Base-by-base conservation (phyloP, 1,140 invertebrate species). In the Cyphomyrmex costatus region DNA sequence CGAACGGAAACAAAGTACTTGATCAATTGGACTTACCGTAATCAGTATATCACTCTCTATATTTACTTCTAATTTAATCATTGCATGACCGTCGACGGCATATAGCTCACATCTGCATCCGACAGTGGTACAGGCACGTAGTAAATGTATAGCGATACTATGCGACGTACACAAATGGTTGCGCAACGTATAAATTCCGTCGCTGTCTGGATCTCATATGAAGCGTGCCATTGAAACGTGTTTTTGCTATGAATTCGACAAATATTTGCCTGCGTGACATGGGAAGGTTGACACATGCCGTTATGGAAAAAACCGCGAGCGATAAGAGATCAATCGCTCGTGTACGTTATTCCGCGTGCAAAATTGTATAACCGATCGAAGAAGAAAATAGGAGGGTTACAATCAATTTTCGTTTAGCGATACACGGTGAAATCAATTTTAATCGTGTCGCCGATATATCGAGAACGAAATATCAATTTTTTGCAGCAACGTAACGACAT, bases 241-340 rank as follows among this genome's bases (percentile, higher is more conserved):
- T 89, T 79, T 65, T 68, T 73, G 88, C 68, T 87, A 58, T 82
- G 68, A 85, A 70, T 89, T 76, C 77, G 46, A 78, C 79, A 90
- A 90, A 90, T 89, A 90, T 90, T 90, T 90, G 79, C 89, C 78
- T 6, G 79, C 73, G 73, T 65, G 79, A 87, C 82, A 89, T 80
- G 86, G 85, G 85, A 85, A 84, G 84, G 71, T 46, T 68, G 78
- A 79, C 73, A 78, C 46, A 61, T 66, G 46, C 56, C 36, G 30
- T 71, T 85, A 86, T 80, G 76, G 56, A 82, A 86, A 82, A 76
- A 89, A 86, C 87, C 36, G 42, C 33, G 21, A 24, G 36, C 70
- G 76, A 88, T 76, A 68, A 70, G 42, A 76, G 74, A 86, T 88
- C 82, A 87, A 89, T 89, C 82, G 63, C 82, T 56, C 36, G n/a